Conservation (phyloP, 2,888 invertebrate species). For the Volucella inanis region DNA sequence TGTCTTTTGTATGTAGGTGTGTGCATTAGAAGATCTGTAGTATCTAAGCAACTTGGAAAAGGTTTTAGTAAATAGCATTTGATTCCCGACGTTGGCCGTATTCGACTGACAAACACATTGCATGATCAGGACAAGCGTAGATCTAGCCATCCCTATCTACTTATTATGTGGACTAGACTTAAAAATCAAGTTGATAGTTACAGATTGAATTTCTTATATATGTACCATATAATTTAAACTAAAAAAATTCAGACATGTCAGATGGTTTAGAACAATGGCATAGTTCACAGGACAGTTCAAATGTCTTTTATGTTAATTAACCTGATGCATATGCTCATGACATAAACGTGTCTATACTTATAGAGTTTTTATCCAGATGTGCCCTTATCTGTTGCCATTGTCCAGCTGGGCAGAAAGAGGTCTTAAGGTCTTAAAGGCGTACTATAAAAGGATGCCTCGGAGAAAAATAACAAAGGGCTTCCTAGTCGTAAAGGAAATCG, state of each 20-base stretch:
- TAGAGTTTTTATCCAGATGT: constrained; percentile 10
- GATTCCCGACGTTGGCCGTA: background rate
- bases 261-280: constrained; percentile 35
- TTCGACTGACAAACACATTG: background rate
- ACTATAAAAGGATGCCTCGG: constrained; percentile 22
- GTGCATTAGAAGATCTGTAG: background rate
- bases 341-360: constrained; percentile 1
- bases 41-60: background rate
- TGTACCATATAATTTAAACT: constrained; percentile 8
- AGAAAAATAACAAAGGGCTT: constrained; percentile 83
- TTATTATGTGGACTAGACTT: no score
- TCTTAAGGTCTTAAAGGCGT: background rate
- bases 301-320: constrained; percentile 40
- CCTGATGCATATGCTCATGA: background rate
- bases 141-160: no score
- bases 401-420: constrained; percentile 43
- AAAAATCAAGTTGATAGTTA: background rate
- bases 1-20: no score
- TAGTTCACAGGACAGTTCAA: constrained; percentile 32
- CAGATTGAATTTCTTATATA: constrained; percentile 25
- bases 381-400: constrained; percentile 25
- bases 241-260: constrained; percentile 2
- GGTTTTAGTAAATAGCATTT: constrained; percentile 11
- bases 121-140: background rate
- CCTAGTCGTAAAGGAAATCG: constrained; percentile 85